Percentiles rank a stretch among this genome's conserved stretches.
These are phyloP conservation scores for Trichoplusia ni DNA, from an alignment of 1,140 invertebrate species.

Conservation along the genomic window DNA sequence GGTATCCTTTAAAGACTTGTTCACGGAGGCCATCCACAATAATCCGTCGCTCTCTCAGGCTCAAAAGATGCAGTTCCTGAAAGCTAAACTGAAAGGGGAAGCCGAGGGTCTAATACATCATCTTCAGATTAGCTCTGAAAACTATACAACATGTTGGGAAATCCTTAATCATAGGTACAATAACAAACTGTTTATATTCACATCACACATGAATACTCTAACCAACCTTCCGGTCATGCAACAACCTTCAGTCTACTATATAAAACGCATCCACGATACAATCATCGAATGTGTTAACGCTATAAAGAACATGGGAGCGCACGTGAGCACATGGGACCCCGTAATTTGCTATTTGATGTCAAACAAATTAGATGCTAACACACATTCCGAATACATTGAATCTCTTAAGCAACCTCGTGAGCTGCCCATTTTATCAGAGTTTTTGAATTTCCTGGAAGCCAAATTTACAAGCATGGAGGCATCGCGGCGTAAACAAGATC, in stretches of 20 bases:
- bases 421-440: no score
- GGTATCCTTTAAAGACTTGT: constrained; percentile 28
- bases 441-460: no score
- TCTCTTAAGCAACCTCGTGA: background rate
- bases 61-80: no score
- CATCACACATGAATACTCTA: constrained; percentile 1
- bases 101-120: constrained; percentile 33
- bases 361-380: constrained; percentile 28
- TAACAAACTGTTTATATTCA: constrained; percentile 29
- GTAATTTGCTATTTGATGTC: constrained; percentile 12
- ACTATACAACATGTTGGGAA: constrained; percentile 37
- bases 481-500: background rate
- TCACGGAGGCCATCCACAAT: background rate
- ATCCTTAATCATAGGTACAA: constrained; percentile 36
- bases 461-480: background rate
- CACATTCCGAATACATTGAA: background rate
- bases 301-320: background rate
- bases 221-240: background rate
- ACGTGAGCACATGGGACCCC: constrained; percentile 1
- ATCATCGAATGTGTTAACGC: background rate
- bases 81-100: no score
- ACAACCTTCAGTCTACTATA: background rate
- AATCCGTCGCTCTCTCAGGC: no score
- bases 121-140: constrained; percentile 34
- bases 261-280: background rate